Conservation (phyloP, 2,113 vertebrate species). For the Epinephelus fuscoguttatus region DNA sequence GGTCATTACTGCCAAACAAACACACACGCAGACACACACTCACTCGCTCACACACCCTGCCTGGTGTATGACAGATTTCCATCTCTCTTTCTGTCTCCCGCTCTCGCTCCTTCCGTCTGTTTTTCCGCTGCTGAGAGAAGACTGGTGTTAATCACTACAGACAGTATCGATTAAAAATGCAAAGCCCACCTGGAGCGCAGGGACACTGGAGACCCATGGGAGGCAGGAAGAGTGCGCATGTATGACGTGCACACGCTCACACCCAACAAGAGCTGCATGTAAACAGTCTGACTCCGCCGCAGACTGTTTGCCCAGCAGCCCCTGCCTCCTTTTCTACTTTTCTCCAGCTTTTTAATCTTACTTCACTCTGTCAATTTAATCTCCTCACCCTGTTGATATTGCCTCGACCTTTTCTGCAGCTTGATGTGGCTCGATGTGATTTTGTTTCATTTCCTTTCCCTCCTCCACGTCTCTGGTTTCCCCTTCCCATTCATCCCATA, state of each 20-base stretch:
- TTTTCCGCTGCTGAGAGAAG: slow-evolving; percentile 69
- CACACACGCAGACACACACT: slow-evolving; percentile 47
- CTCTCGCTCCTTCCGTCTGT: slow-evolving; percentile 39
- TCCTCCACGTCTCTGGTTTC: slow-evolving; percentile 48
- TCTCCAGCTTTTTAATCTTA: slow-evolving; percentile 46
- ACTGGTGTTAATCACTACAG: slow-evolving; percentile 82
- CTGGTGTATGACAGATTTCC: slow-evolving; percentile 76
- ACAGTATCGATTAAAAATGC: slow-evolving; percentile 86
- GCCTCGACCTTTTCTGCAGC: slow-evolving; percentile 57
- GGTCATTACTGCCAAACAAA: slow-evolving; percentile 83
- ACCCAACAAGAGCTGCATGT: slow-evolving; percentile 43
- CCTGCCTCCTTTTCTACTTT: slow-evolving; percentile 19
- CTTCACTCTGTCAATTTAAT: slow-evolving; percentile 56
- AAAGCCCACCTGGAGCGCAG: slow-evolving; percentile 84
- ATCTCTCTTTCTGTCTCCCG: slow-evolving; percentile 63
- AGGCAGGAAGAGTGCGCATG: slow-evolving; percentile 55
- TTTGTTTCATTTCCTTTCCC: slow-evolving; percentile 61
- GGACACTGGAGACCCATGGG: slow-evolving; percentile 76
- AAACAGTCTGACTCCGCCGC: slow-evolving; percentile 57
- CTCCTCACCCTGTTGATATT: slow-evolving; percentile 60
- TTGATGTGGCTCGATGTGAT: slow-evolving; percentile 60
- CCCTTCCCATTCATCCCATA: slow-evolving; percentile 54
- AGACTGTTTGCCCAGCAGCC: slow-evolving; percentile 50
- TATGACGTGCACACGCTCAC: slow-evolving; percentile 41
- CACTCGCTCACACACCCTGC: slow-evolving; percentile 50